Conservation (phyloP, 1,140 invertebrate genomes). For the Tenebrio molitor region DNA sequence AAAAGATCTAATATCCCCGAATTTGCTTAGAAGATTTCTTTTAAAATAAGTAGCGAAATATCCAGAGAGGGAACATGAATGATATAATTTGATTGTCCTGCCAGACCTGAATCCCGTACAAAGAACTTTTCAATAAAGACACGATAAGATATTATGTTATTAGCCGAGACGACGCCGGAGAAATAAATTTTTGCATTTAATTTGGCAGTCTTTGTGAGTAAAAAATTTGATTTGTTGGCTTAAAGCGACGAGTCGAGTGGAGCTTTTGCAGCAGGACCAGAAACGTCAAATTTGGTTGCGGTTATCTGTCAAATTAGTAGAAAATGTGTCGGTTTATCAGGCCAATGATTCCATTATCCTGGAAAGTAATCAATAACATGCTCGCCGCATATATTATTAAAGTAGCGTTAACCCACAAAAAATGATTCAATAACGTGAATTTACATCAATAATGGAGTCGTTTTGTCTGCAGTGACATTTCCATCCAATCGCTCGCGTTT, state of each 20-base stretch:
- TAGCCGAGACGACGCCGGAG: background rate
- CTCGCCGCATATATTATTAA: too few species aligned
- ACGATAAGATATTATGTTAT: constrained; percentile 14
- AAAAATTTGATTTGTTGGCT: constrained; percentile 11
- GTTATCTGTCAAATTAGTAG: too few species aligned
- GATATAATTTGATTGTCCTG: constrained; percentile 2
- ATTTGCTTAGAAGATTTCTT: background rate
- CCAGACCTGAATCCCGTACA: too few species aligned
- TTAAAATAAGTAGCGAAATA: background rate
- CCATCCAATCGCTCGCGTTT: too few species aligned
- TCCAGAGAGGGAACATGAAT: background rate
- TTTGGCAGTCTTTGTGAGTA: constrained; percentile 12
- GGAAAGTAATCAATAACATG: too few species aligned
- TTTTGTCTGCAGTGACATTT: too few species aligned
- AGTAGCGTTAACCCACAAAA: too few species aligned
- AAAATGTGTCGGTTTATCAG: too few species aligned
- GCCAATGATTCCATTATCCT: too few species aligned
- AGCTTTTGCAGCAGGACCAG: background rate
- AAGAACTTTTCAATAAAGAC: background rate
- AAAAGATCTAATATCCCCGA: background rate
- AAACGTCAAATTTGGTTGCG: too few species aligned
- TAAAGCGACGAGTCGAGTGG: background rate
- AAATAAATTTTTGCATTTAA: constrained; percentile 18
- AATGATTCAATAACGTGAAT: too few species aligned
- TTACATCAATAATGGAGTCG: too few species aligned